These are phyloP conservation scores for Spodoptera littoralis DNA, from an alignment of 2,888 invertebrate species.

Conservation along the genomic window DNA sequence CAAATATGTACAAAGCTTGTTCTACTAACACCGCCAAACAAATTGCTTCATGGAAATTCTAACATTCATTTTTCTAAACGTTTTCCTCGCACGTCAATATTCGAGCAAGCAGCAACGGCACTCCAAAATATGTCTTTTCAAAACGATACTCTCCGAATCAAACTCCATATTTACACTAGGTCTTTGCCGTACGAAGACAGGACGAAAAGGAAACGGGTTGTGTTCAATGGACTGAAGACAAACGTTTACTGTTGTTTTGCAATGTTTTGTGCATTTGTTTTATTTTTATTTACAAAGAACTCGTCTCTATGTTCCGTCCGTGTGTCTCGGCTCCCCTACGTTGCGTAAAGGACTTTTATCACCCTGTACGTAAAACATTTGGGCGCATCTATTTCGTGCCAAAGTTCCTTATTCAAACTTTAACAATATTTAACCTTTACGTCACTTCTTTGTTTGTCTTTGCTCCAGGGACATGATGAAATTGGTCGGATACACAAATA, in stretches of 20 bases:
- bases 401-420: constrained; percentile 66
- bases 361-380: constrained; percentile 43
- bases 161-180: constrained; percentile 14
- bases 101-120: background rate
- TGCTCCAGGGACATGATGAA: constrained; percentile 54
- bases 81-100: too few species aligned
- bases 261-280: constrained; percentile 28
- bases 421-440: constrained; percentile 76
- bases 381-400: constrained; percentile 36
- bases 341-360: constrained; percentile 14
- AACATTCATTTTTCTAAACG: too few species aligned
- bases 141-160: background rate
- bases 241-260: constrained; percentile 28
- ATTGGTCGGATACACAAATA: constrained; percentile 53
- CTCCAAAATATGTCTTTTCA: background rate
- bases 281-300: constrained; percentile 19
- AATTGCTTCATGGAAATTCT: too few species aligned
- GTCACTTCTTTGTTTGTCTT: constrained; percentile 67
- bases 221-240: constrained; percentile 30
- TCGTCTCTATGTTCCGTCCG: constrained; percentile 3
- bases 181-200: background rate
- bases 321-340: background rate
- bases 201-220: constrained; percentile 15
- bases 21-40: too few species aligned
- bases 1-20: too few species aligned